Conservation (phyloP, 2,888 invertebrate species). For the Idaea dimidiata region DNA sequence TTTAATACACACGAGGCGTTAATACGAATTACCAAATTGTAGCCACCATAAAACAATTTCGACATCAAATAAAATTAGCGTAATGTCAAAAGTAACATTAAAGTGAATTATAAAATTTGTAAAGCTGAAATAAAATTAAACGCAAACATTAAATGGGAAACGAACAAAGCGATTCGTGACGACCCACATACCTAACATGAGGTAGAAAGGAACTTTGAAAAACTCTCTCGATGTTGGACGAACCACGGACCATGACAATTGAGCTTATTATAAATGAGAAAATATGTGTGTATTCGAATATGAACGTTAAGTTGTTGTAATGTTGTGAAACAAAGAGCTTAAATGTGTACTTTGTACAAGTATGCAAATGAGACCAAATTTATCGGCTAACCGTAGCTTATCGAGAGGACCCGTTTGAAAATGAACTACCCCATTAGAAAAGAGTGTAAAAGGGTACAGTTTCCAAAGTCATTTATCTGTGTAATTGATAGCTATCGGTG, state of each 20-base stretch:
- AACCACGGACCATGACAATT: constrained; percentile 52
- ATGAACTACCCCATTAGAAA: constrained; percentile 33
- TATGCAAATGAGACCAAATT: constrained; percentile 24
- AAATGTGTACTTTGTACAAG: constrained; percentile 1
- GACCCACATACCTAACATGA: constrained; percentile 57
- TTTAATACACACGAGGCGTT: constrained; percentile 22
- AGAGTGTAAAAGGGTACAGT: constrained; percentile 47
- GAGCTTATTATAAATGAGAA: constrained; percentile 42
- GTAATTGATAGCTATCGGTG: constrained; percentile 63
- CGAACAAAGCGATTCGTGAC: constrained; percentile 61
- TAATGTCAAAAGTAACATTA: constrained; percentile 17
- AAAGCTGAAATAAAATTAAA: constrained; percentile 31
- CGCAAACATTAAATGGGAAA: constrained; percentile 46
- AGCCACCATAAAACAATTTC: constrained; percentile 16
- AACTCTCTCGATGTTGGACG: constrained; percentile 50
- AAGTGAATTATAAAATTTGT: constrained; percentile 18
- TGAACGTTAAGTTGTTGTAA: not conserved
- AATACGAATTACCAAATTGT: constrained; percentile 20
- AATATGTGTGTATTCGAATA: constrained; percentile 13
- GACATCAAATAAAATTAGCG: constrained; percentile 3
- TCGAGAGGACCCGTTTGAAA: constrained; percentile 19
- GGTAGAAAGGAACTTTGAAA: constrained; percentile 54
- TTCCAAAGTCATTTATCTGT: constrained; percentile 58
- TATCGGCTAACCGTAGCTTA: constrained; percentile 15
- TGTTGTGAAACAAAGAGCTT: not conserved